phyloP scores from a whole-genome alignment of 2,888 invertebrate species.

The Thereva unica region DNA sequence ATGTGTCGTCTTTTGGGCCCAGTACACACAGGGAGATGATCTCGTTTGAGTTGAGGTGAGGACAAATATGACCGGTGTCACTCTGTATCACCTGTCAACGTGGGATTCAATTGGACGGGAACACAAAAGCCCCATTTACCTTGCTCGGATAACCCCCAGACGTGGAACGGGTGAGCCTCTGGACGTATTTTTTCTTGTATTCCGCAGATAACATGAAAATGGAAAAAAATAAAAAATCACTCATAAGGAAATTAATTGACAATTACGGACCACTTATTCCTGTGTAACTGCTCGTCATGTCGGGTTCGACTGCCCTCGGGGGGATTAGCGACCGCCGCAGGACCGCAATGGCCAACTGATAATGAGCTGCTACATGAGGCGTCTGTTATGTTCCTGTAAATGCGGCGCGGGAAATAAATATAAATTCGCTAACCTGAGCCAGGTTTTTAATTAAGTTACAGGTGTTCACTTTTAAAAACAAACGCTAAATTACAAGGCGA shows the following conservation, averaged over 20 bases:
- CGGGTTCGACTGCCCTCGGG: conserved; percentile 4
- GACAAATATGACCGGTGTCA: conserved; percentile 31
- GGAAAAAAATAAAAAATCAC: background rate
- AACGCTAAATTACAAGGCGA: no score
- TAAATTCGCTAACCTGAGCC: conserved; percentile 26
- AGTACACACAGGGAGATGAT: background rate
- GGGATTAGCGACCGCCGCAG: background rate
- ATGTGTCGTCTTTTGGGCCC: background rate
- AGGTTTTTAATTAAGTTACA: no score
- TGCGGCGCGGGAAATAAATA: conserved; percentile 19
- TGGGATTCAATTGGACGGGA: conserved; percentile 15
- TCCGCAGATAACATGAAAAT: conserved; percentile 12
- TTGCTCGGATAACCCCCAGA: conserved; percentile 2
- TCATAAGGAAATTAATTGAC: conserved; percentile 27
- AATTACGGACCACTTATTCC: conserved; percentile 32
- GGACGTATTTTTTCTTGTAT: background rate
- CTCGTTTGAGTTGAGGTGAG: conserved; percentile 26
- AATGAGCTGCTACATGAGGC: conserved; percentile 20
- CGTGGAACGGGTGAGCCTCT: background rate
- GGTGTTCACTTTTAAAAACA: no score
- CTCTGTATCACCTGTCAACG: conserved; percentile 28
- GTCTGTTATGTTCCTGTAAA: conserved; percentile 35
- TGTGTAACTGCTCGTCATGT: conserved; percentile 17
- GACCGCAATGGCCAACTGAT: background rate
- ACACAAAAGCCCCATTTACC: conserved; percentile 24